Percentiles rank a stretch among this genome's conserved stretches.
Evolutionary conservation across 2,113 vertebrate species (phyloP).

Genomic region (Dendropsophus ebraccatus): DNA sequence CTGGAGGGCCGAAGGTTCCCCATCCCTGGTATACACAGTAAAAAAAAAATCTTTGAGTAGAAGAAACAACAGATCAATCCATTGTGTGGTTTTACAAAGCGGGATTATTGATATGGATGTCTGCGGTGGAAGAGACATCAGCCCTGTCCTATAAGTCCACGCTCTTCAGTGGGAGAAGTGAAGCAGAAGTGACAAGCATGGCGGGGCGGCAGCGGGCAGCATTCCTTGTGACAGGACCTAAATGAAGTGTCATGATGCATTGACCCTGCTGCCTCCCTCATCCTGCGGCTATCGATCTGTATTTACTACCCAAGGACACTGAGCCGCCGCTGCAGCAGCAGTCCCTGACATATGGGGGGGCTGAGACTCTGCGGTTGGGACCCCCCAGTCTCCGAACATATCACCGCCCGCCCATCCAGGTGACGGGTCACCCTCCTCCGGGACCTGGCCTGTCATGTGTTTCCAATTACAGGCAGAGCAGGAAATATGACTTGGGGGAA

Average conservation of each 20-base stretch:
- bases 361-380: neutral
- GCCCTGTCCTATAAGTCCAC: neutral
- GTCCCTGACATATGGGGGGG: neutral
- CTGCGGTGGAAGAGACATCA: neutral
- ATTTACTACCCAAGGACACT: neutral
- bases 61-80: neutral
- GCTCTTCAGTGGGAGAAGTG: neutral
- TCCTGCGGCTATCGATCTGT: slow-evolving; percentile 27
- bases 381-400: neutral
- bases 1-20: too few species aligned
- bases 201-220: neutral
- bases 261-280: neutral
- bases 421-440: slow-evolving; percentile 19
- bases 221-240: slow-evolving; percentile 35
- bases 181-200: slow-evolving; percentile 8
- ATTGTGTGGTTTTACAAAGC: neutral
- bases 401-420: neutral
- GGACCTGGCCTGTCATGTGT: neutral
- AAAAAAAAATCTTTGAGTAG: neutral
- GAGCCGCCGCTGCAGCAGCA: neutral
- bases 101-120: neutral
- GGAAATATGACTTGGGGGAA: slow-evolving; percentile 52
- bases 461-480: slow-evolving; percentile 54
- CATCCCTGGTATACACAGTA: too few species aligned
- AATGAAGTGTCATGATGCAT: slow-evolving; percentile 52